Evolutionary conservation across 2,113 vertebrate species (phyloP).

Genomic region (Phoxinus phoxinus): DNA sequence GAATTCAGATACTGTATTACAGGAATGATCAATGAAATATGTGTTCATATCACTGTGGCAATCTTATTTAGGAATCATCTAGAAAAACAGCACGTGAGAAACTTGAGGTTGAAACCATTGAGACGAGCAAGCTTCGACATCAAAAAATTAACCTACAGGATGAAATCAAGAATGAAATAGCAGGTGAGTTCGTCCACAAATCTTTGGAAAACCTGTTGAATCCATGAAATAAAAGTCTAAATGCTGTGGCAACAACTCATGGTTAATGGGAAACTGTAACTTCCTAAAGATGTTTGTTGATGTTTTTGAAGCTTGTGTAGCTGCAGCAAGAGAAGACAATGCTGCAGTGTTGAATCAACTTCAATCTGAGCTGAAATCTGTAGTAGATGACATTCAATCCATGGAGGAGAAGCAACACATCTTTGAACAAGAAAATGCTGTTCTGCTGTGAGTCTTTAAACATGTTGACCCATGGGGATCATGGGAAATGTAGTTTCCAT

Average conservation of each 20-base stretch:
- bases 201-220: background rate
- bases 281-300: background rate
- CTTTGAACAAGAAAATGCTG: conserved; percentile 65
- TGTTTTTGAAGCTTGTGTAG: conserved; percentile 65
- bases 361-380: conserved; percentile 53
- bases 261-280: background rate
- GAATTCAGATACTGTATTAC: background rate
- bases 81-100: conserved; percentile 72
- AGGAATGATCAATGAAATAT: background rate
- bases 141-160: conserved; percentile 64
- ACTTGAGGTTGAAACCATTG: conserved; percentile 83
- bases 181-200: conserved; percentile 67
- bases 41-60: background rate
- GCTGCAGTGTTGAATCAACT: conserved; percentile 71
- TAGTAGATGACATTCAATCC: conserved; percentile 53
- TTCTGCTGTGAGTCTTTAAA: conserved; percentile 64
- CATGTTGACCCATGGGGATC: background rate
- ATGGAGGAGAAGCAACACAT: conserved; percentile 57
- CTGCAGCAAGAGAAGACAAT: conserved; percentile 68
- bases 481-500: conserved; percentile 3
- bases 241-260: background rate
- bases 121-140: conserved; percentile 79
- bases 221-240: background rate
- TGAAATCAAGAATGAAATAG: conserved; percentile 68
- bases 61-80: conserved; percentile 71